phyloP scores from a whole-genome alignment of 2,797 vertebrate species.

The Sternarchorhynchus goeldii region DNA sequence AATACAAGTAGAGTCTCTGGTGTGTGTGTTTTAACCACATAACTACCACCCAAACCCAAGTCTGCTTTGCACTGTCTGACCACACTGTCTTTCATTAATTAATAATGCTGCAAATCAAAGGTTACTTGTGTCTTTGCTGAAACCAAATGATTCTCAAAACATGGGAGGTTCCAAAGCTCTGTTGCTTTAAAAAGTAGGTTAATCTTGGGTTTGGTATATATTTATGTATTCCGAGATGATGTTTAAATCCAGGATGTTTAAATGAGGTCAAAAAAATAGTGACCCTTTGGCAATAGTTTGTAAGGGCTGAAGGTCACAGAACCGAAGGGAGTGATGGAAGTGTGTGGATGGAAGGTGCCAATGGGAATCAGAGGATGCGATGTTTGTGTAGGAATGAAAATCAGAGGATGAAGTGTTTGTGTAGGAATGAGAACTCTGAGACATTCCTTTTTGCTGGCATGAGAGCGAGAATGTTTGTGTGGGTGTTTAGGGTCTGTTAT shows the following conservation, averaged over 20 bases:
- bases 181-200: conserved; percentile 39
- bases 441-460: conserved; percentile 20
- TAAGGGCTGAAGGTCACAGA: conserved; percentile 24
- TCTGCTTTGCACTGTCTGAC: conserved; percentile 57
- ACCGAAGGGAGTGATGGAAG: conserved; percentile 36
- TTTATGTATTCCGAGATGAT: conserved; percentile 28
- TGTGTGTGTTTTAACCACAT: conserved; percentile 60
- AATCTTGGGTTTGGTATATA: conserved; percentile 52
- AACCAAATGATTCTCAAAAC: conserved; percentile 34
- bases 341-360: conserved; percentile 26
- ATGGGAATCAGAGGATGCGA: conserved; percentile 38
- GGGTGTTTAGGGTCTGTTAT: conserved; percentile 32
- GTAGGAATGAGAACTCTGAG: too few species aligned
- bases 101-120: conserved; percentile 62
- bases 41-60: conserved; percentile 40
- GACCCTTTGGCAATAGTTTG: conserved; percentile 39
- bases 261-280: conserved; percentile 54
- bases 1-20: conserved; percentile 55
- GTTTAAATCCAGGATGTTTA: conserved; percentile 55
- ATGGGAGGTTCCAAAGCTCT: conserved; percentile 32
- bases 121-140: conserved; percentile 44
- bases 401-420: too few species aligned
- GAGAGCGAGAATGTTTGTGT: conserved; percentile 7
- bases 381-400: conserved; percentile 25
- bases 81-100: conserved; percentile 47